Evolutionary conservation across 2,113 vertebrate species (phyloP).

Genomic region (Psephotus haematonotus): DNA sequence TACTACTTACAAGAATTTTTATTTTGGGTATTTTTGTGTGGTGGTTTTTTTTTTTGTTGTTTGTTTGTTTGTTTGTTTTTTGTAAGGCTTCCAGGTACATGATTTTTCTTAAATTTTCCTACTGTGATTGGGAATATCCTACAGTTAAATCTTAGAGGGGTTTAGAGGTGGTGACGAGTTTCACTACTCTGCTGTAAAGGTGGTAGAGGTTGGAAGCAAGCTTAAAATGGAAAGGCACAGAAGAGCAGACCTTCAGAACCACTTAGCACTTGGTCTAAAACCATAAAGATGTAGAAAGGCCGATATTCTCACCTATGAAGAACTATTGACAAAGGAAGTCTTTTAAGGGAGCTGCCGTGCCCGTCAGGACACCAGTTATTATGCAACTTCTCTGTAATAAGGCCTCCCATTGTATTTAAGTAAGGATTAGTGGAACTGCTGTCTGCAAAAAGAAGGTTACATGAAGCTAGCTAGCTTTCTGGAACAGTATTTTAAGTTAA

Average conservation of each 20-base stretch:
- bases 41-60: rapidly evolving
- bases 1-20: not conserved
- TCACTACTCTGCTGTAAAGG: not conserved
- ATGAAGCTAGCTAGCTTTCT: not conserved
- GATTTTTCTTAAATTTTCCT: not conserved
- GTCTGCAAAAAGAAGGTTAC: not conserved
- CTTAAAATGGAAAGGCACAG: not conserved
- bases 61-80: not conserved
- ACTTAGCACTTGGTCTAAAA: not conserved
- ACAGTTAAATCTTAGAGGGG: not conserved
- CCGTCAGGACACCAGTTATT: rapidly evolving
- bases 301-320: rapidly evolving
- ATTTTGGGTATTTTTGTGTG: not conserved
- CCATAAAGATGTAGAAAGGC: rapidly evolving
- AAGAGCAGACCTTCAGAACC: not conserved
- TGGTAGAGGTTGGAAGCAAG: not conserved
- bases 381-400: not conserved
- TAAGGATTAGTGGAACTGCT: not conserved
- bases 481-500: not conserved
- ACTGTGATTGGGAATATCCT: not conserved
- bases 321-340: not conserved
- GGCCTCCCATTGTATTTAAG: not conserved
- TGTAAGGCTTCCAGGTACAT: not conserved
- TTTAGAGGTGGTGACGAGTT: not conserved
- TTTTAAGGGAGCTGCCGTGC: not conserved